Conservation (phyloP, 2,113 vertebrate genomes). For the Chionodraco myersi region DNA sequence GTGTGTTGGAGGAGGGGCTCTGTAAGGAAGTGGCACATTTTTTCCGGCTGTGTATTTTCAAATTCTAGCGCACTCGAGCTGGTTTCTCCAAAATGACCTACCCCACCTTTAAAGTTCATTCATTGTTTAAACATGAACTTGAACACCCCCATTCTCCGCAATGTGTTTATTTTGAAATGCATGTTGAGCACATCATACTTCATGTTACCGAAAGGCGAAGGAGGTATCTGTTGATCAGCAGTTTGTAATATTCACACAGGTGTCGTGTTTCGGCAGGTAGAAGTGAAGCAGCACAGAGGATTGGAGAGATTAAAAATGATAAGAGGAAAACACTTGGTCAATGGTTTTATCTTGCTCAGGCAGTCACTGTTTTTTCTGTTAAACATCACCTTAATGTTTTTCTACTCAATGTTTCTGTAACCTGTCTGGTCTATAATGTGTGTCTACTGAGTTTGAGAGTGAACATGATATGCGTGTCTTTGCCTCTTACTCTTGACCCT, state of each 20-base stretch:
- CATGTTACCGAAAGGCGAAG: neutral
- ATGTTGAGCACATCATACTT: neutral
- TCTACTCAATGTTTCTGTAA: neutral
- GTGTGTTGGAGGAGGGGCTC: too few species aligned
- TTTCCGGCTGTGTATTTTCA: too few species aligned
- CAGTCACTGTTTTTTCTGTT: neutral
- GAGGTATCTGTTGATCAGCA: neutral
- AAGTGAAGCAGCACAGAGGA: neutral
- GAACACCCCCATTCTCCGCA: too few species aligned
- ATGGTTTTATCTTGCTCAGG: neutral
- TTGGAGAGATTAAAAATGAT: neutral
- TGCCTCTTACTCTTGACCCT: neutral
- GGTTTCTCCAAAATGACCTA: too few species aligned
- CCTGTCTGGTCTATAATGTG: neutral
- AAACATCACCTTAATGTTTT: neutral
- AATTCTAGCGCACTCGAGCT: too few species aligned
- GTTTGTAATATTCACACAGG: constrained; percentile 48
- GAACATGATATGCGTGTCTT: neutral
- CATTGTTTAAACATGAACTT: neutral
- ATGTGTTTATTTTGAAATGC: neutral
- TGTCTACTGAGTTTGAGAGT: neutral
- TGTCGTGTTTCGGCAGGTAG: constrained; percentile 26
- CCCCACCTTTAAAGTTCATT: neutral
- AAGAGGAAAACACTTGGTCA: neutral
- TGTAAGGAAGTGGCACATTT: too few species aligned